Evolutionary conservation across 2,888 invertebrate genomes (phyloP), one percentile per base, ranked within the genome.

Genomic region (Girardia tigrina): DNA sequence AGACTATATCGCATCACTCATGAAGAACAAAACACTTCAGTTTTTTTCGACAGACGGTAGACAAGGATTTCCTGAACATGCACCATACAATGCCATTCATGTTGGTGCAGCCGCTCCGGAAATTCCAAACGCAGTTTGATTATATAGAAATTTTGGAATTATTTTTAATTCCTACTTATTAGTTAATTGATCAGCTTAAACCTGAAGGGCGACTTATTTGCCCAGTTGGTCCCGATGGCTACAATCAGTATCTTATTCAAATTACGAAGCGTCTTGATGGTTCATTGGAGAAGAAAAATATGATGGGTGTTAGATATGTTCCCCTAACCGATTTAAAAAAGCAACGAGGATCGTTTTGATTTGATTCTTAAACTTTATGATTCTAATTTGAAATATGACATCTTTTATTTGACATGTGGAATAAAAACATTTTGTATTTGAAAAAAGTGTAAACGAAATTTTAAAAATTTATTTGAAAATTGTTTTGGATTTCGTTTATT

Each of bases 281-380:
- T 6, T 79, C 88, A 29, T 88, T 93, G 1, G 87, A 87, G 26
- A 87, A 89, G 77, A 90, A 89, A 79, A 88, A 88, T 69, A 86
- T 98, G 12, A 94, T 95, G 91, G 91, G 92, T 69, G 98, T 98
- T 14, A 90, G 94, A 79, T 98, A 93, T 83, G 97, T 98, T 36
- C 97, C 97, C 0, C 87, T 98, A 71, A 97, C 97, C 0, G 93
- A 93, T 84, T 89, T 89, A 82, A 87, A 88, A 26, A 86, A 87
- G 77, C 90, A 90, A 73, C n/a, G n/a, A n/a, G n/a, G n/a, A n/a
- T n/a, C n/a, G n/a, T n/a, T n/a, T n/a, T n/a, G n/a, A n/a, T n/a
- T n/a, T n/a, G n/a, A n/a, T n/a, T n/a, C n/a, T n/a, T n/a, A n/a
- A n/a, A n/a, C n/a, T n/a, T n/a, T n/a, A n/a, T n/a, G n/a, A n/a